Percentiles rank a stretch among this genome's conserved stretches.
phyloP scores from a whole-genome alignment of 2,888 invertebrate genomes.

The Trachelus tabidus region DNA sequence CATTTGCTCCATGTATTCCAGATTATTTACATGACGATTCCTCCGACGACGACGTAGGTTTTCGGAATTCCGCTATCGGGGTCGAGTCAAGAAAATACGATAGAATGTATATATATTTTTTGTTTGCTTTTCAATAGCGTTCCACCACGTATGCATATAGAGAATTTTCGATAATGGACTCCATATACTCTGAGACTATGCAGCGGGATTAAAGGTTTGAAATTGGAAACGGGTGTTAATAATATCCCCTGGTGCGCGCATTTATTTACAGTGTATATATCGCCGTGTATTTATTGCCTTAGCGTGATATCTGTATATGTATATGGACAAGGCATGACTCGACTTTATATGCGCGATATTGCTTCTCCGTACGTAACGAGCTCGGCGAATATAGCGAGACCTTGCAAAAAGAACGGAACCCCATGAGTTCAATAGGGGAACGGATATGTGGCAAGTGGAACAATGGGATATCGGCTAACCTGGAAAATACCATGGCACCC shows the following conservation, averaged over 20 bases:
- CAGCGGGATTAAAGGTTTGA: background rate
- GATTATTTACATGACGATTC: too few species aligned
- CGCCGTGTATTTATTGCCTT: background rate
- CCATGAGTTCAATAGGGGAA: background rate
- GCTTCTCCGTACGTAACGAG: background rate
- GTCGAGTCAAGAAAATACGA: too few species aligned
- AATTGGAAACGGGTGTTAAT: background rate
- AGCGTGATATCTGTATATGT: background rate
- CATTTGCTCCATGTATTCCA: too few species aligned
- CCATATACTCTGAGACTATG: background rate
- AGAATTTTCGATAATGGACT: background rate
- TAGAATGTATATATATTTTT: background rate
- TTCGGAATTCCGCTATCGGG: too few species aligned
- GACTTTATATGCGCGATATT: background rate
- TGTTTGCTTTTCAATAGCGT: background rate
- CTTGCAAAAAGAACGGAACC: background rate
- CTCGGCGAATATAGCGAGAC: background rate
- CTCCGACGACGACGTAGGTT: too few species aligned
- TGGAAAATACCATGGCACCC: background rate
- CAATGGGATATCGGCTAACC: background rate
- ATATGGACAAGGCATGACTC: background rate
- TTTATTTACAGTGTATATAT: background rate
- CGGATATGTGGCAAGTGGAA: background rate
- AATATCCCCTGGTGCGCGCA: background rate
- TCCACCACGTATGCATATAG: background rate